Evolutionary conservation across 2,888 invertebrate species (phyloP).

Genomic region (Orthosia incerta): DNA sequence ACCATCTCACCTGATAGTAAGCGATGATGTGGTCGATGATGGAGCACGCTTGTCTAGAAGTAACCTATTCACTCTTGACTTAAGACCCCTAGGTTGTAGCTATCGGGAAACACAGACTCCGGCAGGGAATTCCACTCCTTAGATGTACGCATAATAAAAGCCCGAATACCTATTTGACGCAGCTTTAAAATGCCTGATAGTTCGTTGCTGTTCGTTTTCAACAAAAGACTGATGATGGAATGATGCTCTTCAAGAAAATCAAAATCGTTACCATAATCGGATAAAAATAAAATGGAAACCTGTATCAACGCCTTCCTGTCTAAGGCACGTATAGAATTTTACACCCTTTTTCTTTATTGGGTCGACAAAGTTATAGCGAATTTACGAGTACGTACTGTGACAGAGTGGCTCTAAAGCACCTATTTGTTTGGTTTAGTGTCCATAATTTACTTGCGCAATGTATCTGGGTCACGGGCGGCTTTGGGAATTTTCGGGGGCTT

Average conservation of each 20-base stretch:
- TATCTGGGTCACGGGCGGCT: conserved; percentile 72
- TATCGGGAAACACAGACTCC: too few relatives aligned
- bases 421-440: conserved; percentile 81
- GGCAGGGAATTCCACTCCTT: too few relatives aligned
- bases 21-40: too few relatives aligned
- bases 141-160: too few relatives aligned
- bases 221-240: neutral
- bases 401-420: conserved; percentile 78
- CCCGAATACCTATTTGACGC: too few relatives aligned
- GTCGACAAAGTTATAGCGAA: conserved; percentile 68
- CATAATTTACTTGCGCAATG: conserved; percentile 78
- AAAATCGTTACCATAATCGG: neutral
- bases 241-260: neutral
- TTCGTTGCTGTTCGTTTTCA: neutral
- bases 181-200: neutral
- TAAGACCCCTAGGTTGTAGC: too few relatives aligned
- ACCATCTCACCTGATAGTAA: too few relatives aligned
- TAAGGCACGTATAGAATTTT: conserved; percentile 62
- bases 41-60: too few relatives aligned
- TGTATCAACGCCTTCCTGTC: conserved; percentile 20
- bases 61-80: too few relatives aligned
- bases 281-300: conserved; percentile 39
- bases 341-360: conserved; percentile 72
- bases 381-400: conserved; percentile 77
- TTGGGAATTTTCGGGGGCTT: conserved; percentile 44